phyloP scores from a whole-genome alignment of 2,113 vertebrate genomes.

The Malurus melanocephalus region DNA sequence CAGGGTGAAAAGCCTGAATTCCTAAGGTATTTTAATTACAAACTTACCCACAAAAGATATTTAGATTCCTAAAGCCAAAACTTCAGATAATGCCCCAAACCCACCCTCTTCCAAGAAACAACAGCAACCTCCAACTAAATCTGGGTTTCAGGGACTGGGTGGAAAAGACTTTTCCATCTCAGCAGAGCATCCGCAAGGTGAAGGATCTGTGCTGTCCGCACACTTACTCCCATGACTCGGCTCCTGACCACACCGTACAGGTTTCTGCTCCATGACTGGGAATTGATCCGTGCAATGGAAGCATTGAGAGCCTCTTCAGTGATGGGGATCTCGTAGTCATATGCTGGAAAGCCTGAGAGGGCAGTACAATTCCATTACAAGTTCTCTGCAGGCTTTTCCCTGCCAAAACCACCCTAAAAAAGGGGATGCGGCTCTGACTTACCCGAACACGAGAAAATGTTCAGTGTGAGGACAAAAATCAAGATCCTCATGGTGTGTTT shows the following conservation, averaged over 20 bases:
- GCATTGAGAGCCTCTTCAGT: slow-evolving; percentile 50
- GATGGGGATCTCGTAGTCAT: slow-evolving; percentile 47
- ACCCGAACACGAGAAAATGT: neutral
- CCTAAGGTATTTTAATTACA: neutral
- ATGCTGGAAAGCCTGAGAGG: slow-evolving; percentile 56
- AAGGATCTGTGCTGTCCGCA: rapidly evolving
- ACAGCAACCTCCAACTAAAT: neutral
- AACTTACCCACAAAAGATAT: neutral
- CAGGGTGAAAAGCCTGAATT: neutral
- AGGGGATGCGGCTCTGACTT: neutral
- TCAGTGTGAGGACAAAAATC: neutral
- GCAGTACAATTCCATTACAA: neutral
- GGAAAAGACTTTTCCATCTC: neutral
- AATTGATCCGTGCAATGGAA: slow-evolving; percentile 64
- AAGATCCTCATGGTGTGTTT: neutral
- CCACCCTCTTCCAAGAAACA: neutral
- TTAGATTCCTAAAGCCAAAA: neutral
- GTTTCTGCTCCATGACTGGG: slow-evolving; percentile 26
- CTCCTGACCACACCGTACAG: slow-evolving; percentile 52
- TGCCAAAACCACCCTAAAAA: neutral
- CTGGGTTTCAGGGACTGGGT: neutral
- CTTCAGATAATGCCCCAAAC: neutral
- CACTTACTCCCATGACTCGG: slow-evolving; percentile 56
- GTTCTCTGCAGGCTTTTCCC: rapidly evolving
- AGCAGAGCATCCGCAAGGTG: neutral